Conservation (phyloP, 2,113 vertebrate species). For the Seriola quinqueradiata region DNA sequence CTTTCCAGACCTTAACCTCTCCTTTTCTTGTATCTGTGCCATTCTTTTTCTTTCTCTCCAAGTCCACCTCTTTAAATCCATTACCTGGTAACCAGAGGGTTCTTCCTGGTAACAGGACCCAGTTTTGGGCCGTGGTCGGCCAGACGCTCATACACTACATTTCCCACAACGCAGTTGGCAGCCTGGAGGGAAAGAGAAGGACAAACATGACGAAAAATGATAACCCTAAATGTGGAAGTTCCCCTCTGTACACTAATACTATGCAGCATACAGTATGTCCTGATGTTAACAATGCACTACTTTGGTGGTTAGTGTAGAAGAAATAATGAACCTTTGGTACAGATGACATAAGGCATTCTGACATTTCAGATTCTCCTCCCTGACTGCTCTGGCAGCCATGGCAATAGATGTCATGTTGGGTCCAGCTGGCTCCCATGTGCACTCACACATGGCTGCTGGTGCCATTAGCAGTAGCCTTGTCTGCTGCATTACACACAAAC, state of each 20-base stretch:
- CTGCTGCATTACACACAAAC: no score
- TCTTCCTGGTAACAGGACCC: slow-evolving; percentile 87
- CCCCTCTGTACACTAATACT: neutral
- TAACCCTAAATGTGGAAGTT: neutral
- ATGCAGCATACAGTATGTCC: neutral
- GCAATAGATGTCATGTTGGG: neutral
- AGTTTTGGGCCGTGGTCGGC: slow-evolving; percentile 92
- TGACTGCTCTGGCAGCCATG: neutral
- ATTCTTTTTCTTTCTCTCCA: neutral
- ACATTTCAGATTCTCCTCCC: no score
- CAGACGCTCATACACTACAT: slow-evolving; percentile 92
- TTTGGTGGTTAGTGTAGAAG: neutral
- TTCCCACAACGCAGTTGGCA: slow-evolving; percentile 91
- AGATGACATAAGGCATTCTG: neutral
- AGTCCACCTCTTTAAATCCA: neutral
- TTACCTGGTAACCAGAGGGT: slow-evolving; percentile 95
- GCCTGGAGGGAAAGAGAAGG: slow-evolving; percentile 83
- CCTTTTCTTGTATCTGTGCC: no score
- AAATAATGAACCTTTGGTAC: neutral
- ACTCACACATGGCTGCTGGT: neutral
- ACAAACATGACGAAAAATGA: neutral
- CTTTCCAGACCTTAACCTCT: no score
- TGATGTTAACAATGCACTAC: neutral
- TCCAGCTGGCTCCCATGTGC: no score
- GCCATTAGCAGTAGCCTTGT: no score